phyloP scores from a whole-genome alignment of 2,888 invertebrate genomes.

The Nomada ruficornis region DNA sequence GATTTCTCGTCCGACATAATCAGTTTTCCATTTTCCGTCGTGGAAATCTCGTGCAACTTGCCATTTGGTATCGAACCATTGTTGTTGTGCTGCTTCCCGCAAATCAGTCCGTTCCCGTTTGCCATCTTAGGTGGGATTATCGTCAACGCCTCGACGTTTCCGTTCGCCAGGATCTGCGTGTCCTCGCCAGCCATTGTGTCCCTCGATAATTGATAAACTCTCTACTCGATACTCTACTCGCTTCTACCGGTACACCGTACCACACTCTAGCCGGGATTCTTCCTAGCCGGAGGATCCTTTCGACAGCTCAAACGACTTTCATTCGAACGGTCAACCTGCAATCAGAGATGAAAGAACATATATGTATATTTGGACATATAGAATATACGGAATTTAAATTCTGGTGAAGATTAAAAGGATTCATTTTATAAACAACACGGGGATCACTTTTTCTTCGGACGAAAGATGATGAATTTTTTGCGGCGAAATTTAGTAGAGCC shows the following conservation, averaged over 20 bases:
- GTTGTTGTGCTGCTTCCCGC: conserved; percentile 77
- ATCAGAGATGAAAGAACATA: conserved; percentile 4
- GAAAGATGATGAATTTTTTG: background rate
- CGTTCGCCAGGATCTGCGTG: conserved; percentile 78
- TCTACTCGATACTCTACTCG: background rate
- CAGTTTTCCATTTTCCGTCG: conserved; percentile 78
- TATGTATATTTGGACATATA: too few relatives aligned
- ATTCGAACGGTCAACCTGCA: conserved; percentile 65
- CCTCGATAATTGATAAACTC: conserved; percentile 1
- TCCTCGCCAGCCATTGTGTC: conserved; percentile 80
- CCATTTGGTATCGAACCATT: conserved; percentile 80
- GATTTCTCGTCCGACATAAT: conserved; percentile 76
- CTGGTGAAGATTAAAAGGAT: background rate
- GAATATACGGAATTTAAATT: background rate
- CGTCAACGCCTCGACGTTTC: conserved; percentile 78
- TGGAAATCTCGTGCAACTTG: conserved; percentile 76
- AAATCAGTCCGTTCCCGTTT: conserved; percentile 79
- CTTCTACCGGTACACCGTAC: background rate
- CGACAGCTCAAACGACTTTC: conserved; percentile 47
- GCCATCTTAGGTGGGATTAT: conserved; percentile 80
- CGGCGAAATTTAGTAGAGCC: background rate
- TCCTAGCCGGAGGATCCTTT: conserved; percentile 54
- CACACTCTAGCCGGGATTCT: conserved; percentile 60
- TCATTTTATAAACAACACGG: background rate
- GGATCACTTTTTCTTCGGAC: background rate